phyloP scores from a whole-genome alignment of 2,888 invertebrate genomes.

The Trileptium ribeirensis region DNA sequence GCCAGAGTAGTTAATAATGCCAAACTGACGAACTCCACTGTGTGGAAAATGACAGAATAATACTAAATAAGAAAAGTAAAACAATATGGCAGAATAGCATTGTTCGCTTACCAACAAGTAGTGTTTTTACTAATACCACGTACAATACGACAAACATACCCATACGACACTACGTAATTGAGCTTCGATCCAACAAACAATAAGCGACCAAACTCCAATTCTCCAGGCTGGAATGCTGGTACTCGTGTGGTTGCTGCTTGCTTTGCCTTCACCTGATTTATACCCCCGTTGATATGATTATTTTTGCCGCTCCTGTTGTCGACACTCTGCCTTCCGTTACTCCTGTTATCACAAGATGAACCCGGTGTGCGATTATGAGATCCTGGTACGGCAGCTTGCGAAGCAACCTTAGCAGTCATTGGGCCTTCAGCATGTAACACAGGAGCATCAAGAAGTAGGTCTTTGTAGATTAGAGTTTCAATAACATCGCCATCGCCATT shows the following conservation, averaged over 20 bases:
- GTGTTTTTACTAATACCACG: no score
- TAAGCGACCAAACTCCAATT: not conserved
- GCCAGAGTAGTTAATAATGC: no score
- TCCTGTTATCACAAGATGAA: no score
- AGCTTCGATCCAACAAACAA: not conserved
- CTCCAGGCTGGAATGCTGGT: not conserved
- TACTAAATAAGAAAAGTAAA: no score
- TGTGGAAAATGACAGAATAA: no score
- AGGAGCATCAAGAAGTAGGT: slow-evolving; percentile 25
- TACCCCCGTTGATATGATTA: not conserved
- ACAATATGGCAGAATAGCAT: no score
- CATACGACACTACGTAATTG: not conserved
- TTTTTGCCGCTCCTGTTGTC: no score
- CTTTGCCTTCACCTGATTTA: not conserved
- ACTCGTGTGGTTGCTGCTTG: not conserved
- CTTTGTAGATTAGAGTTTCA: slow-evolving; percentile 76
- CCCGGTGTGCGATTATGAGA: no score
- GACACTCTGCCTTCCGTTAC: no score
- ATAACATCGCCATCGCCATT: slow-evolving; percentile 68
- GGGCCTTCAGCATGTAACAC: not conserved
- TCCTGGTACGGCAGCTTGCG: not conserved
- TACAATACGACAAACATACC: no score
- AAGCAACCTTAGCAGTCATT: not conserved
- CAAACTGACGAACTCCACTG: no score
- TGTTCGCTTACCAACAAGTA: no score